These are phyloP conservation scores for Percopsis omiscomaycus DNA, from an alignment of 2,797 vertebrate species.

Conservation along the genomic window DNA sequence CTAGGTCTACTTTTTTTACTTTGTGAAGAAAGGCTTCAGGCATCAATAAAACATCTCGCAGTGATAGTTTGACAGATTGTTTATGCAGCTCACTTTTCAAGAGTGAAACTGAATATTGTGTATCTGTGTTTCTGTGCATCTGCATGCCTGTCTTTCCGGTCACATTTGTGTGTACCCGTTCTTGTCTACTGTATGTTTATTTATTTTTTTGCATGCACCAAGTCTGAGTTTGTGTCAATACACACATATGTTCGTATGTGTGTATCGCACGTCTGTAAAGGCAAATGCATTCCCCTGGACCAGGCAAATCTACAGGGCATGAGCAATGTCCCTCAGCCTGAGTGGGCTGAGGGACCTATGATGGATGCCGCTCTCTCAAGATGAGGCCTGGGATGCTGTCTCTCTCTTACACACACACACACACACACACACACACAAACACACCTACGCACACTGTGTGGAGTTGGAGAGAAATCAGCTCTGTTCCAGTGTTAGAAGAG, in stretches of 20 bases:
- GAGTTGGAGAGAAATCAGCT: conserved; percentile 55
- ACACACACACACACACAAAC: conserved; percentile 16
- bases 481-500: conserved; percentile 47
- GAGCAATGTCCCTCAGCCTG: conserved; percentile 54
- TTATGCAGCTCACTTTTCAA: conserved; percentile 6
- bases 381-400: conserved; percentile 37
- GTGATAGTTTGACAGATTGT: conserved; percentile 22
- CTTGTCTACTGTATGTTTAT: too few species aligned
- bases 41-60: conserved; percentile 32
- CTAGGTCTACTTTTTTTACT: too few species aligned
- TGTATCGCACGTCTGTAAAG: neutral
- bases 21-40: conserved; percentile 6
- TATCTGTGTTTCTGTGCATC: neutral
- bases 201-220: too few species aligned
- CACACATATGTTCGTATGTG: neutral
- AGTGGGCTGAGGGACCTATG: conserved; percentile 58
- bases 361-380: conserved; percentile 58
- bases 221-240: too few species aligned
- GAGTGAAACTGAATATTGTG: neutral
- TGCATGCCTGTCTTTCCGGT: neutral
- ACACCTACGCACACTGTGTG: conserved; percentile 25
- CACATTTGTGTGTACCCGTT: too few species aligned
- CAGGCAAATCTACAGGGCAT: conserved; percentile 39
- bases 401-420: conserved; percentile 6
- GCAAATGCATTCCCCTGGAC: neutral